Evolutionary conservation across 1,140 invertebrate genomes (phyloP), one percentile per base, ranked within the genome.

Genomic region (Pseudomyrmex cubaensis): DNA sequence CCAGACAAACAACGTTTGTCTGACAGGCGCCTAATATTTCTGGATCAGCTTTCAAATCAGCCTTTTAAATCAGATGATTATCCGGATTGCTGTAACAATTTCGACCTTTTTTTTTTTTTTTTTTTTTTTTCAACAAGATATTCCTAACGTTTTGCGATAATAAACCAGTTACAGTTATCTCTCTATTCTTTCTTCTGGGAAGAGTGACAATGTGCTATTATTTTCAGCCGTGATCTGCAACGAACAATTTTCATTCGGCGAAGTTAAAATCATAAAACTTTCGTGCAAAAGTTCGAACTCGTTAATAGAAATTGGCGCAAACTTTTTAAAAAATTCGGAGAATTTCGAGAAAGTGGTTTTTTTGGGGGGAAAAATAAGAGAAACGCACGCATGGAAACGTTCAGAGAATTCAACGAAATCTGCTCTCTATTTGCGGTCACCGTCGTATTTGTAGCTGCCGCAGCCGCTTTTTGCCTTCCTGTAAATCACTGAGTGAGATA

Each of bases 381-480:
- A 59, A 12, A 54, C 1, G 22, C 13, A 20, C 2, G 20, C n/a
- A 15, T 56, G n/a, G 2, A 7, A 7, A 61, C 15, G 12, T 70
- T 78, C 20, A 13, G 48, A 10, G 35, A 78, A 70, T 15, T 77
- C 62, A 48, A 20, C 35, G 62, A 25, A 77, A 56, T 77, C n/a
- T 20, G 20, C 20, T 50, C 50, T 77, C 48, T 67, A 67, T 67
- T 77, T 50, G 64, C 13, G 74, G 48, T 13, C 9, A 52, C 4
- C 9, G 44, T 56, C 50, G 50, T 52, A 35, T 35, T 35, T 35
- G 35, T 35, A 35, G 35, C 35, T 35, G 35, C 35, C 35, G 35
- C 35, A 35, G 20, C 13, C 48, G 25, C 62, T 66, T 63, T 77
- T 77, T 77, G 50, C 74, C 74, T 13, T 77, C 50, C 62, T 35